phyloP scores from a whole-genome alignment of 2,888 invertebrate species.

The Liposcelis brunnea region DNA sequence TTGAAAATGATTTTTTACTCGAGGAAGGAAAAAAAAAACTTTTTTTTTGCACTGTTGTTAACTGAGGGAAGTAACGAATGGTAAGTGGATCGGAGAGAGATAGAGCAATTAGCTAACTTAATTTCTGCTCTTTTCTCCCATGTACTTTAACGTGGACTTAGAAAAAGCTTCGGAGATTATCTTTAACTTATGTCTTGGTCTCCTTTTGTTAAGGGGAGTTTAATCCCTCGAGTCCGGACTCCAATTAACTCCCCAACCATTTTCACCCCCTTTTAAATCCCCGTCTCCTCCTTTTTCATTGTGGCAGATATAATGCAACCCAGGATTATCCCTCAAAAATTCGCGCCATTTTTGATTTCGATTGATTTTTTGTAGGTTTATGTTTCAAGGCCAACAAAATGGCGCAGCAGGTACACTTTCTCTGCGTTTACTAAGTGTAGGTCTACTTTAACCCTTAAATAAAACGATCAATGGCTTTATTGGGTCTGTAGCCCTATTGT shows the following conservation, averaged over 20 bases:
- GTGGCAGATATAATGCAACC: too few relatives aligned
- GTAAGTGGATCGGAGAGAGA: conserved; percentile 1
- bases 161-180: not conserved
- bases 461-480: too few relatives aligned
- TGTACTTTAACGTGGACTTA: too few relatives aligned
- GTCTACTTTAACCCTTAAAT: too few relatives aligned
- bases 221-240: conserved; percentile 3
- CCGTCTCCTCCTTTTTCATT: not conserved
- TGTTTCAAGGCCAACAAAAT: too few relatives aligned
- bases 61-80: not conserved
- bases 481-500: too few relatives aligned
- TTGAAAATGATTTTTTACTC: too few relatives aligned
- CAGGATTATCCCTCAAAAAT: too few relatives aligned
- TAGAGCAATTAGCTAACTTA: conserved; percentile 8
- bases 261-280: not conserved
- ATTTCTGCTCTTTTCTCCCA: conserved; percentile 7
- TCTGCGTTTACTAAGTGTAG: too few relatives aligned
- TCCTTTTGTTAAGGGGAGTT: not conserved
- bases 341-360: not conserved
- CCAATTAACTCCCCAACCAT: conserved; percentile 4
- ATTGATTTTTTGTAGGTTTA: not conserved
- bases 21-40: too few relatives aligned
- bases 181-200: not conserved
- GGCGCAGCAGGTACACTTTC: too few relatives aligned
- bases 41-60: too few relatives aligned